phyloP scores from a whole-genome alignment of 1,140 invertebrate species.

The Lepidostoma basale region DNA sequence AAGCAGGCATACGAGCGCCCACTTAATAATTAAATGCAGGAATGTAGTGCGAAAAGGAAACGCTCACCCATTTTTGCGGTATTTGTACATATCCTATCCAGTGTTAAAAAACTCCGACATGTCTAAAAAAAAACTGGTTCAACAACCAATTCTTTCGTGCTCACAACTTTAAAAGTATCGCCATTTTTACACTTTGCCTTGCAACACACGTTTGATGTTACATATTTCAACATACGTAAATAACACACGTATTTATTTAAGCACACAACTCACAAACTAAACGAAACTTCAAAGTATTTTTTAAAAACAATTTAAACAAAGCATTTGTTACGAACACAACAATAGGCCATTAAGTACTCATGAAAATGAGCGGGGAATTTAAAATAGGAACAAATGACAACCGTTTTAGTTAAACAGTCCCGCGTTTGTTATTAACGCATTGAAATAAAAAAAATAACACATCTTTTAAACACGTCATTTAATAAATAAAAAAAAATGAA shows the following conservation, averaged over 20 bases:
- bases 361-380: background rate
- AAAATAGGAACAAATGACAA: slow-evolving; percentile 1
- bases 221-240: background rate
- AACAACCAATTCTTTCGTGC: too few species aligned
- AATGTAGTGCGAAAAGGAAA: slow-evolving; percentile 18
- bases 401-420: background rate
- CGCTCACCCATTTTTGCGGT: slow-evolving; percentile 37
- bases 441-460: background rate
- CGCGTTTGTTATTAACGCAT: background rate
- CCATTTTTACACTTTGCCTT: background rate
- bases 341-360: background rate
- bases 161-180: background rate
- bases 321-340: background rate
- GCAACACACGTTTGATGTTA: slow-evolving; percentile 15
- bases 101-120: background rate
- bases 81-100: slow-evolving; percentile 19
- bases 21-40: background rate
- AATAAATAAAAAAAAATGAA: too few species aligned
- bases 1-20: background rate
- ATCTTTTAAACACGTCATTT: too few species aligned
- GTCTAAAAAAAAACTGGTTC: background rate
- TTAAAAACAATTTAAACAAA: slow-evolving; percentile 4
- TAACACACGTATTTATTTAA: background rate
- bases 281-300: slow-evolving; percentile 6
- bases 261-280: slow-evolving; percentile 2